Evolutionary conservation across 2,797 vertebrate species (phyloP).

Genomic region (Schizopygopsis malacanthus): DNA sequence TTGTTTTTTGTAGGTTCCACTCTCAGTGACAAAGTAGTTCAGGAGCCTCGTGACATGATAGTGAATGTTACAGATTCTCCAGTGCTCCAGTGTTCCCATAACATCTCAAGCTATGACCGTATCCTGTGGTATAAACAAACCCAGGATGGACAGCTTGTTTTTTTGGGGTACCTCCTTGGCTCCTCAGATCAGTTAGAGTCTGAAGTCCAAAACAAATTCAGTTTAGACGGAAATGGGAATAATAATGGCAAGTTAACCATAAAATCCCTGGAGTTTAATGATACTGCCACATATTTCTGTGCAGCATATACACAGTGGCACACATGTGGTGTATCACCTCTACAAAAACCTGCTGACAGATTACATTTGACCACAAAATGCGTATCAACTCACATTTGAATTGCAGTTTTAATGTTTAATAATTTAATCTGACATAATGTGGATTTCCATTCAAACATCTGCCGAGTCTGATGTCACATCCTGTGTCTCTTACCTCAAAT

Average conservation of each 20-base stretch:
- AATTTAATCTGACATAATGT: background rate
- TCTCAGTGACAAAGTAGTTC: slow-evolving; percentile 32
- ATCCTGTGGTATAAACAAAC: slow-evolving; percentile 53
- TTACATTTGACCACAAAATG: background rate
- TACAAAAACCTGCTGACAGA: slow-evolving; percentile 37
- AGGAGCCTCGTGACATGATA: slow-evolving; percentile 55
- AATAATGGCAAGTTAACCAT: slow-evolving; percentile 23
- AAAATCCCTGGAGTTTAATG: slow-evolving; percentile 4
- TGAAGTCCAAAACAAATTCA: background rate
- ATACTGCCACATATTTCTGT: slow-evolving; percentile 52
- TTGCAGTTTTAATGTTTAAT: background rate
- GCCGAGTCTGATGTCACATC: slow-evolving; percentile 8
- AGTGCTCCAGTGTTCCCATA: slow-evolving; percentile 39
- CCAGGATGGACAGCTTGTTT: background rate
- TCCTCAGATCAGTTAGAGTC: background rate
- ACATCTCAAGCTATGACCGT: background rate
- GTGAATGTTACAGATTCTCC: slow-evolving; percentile 20
- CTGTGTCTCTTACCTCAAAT: background rate
- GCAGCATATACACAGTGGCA: slow-evolving; percentile 48
- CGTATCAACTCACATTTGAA: background rate
- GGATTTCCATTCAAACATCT: background rate
- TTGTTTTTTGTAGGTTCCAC: slow-evolving; percentile 41
- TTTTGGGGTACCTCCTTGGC: slow-evolving; percentile 34
- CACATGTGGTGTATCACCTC: background rate
- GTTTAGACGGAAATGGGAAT: slow-evolving; percentile 4